A percentile compares a stretch with the other conserved stretches of the same genome.
Conservation (phyloP, 2,797 vertebrate species). For the Gadopsis marmoratus region DNA sequence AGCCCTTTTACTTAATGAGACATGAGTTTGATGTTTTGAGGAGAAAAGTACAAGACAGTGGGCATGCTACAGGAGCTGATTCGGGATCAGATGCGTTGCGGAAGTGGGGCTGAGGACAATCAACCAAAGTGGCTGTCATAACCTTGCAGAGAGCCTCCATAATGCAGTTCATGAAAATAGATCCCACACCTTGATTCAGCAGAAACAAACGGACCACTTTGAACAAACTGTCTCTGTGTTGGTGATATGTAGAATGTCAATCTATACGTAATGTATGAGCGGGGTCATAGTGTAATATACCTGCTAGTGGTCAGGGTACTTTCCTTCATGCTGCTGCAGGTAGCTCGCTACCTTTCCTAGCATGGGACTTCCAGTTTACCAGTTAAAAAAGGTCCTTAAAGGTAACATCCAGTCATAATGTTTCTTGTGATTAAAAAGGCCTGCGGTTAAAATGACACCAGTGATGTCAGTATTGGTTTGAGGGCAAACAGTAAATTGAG, state of each 20-base stretch:
- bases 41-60: conserved; percentile 61
- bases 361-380: conserved; percentile 27
- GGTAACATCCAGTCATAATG: conserved; percentile 66
- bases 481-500: conserved; percentile 27
- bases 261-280: neutral
- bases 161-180: conserved; percentile 40
- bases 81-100: conserved; percentile 50
- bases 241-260: conserved; percentile 19
- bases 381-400: conserved; percentile 40
- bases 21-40: conserved; percentile 51
- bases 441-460: conserved; percentile 55
- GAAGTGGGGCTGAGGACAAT: conserved; percentile 37
- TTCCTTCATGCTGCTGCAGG: conserved; percentile 21
- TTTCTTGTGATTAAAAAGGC: conserved; percentile 57
- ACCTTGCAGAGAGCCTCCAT: conserved; percentile 51
- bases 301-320: conserved; percentile 11
- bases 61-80: conserved; percentile 70
- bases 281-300: conserved; percentile 14
- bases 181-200: conserved; percentile 40
- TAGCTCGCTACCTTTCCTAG: conserved; percentile 22
- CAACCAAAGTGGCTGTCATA: conserved; percentile 39
- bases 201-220: conserved; percentile 25
- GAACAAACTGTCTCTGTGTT: conserved; percentile 10
- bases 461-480: conserved; percentile 27
- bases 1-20: conserved; percentile 84